phyloP scores from a whole-genome alignment of 2,797 vertebrate species.

The Dryobates pubescens region DNA sequence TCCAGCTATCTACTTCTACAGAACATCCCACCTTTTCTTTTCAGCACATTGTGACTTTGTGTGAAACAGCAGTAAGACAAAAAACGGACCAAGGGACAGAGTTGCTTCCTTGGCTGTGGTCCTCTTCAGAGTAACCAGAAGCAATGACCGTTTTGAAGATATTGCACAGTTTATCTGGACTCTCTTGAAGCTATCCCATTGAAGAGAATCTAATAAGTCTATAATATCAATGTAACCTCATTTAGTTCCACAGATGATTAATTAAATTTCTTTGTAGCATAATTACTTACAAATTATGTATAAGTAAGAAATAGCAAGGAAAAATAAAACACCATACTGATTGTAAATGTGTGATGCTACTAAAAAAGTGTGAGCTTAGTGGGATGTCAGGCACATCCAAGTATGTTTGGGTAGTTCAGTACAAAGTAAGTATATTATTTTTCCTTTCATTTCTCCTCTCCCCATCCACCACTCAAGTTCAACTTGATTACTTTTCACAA shows the following conservation, averaged over 20 bases:
- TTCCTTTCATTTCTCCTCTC: background rate
- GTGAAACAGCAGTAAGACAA: background rate
- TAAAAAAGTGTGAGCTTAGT: background rate
- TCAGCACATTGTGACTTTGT: background rate
- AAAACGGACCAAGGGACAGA: background rate
- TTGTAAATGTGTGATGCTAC: background rate
- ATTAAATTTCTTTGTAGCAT: background rate
- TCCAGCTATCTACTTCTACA: background rate
- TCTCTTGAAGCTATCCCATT: background rate
- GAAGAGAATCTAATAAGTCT: background rate
- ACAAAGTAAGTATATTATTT: background rate
- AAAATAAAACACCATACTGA: background rate
- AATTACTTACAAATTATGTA: background rate
- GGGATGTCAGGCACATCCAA: background rate
- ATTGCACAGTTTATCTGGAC: background rate
- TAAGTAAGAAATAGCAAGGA: background rate
- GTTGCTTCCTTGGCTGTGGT: background rate
- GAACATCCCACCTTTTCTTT: background rate
- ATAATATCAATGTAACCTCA: background rate
- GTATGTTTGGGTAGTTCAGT: background rate
- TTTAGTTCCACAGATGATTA: background rate
- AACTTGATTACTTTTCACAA: background rate
- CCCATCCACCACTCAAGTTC: background rate
- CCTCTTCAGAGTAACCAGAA: background rate
- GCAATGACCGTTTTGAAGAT: background rate